A percentile compares a stretch with the other conserved stretches of the same genome.
These are phyloP conservation scores for Epizoanthus stellaris DNA, from an alignment of 92 coral and sea anemone genomes.

Conservation along the genomic window DNA sequence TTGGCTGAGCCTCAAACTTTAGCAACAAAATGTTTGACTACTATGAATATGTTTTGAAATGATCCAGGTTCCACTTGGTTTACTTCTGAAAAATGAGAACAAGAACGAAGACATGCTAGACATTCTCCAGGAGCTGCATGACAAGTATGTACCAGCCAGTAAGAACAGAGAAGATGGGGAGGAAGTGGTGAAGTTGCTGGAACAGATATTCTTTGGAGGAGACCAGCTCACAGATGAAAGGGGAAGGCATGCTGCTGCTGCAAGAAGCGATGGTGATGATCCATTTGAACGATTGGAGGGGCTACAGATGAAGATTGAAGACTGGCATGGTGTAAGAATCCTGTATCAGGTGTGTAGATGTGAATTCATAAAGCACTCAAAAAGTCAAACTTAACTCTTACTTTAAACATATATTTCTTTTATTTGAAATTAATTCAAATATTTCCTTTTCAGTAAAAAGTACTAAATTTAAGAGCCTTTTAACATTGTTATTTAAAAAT, in stretches of 20 bases:
- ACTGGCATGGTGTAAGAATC: constrained; percentile 72
- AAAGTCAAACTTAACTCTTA: no score
- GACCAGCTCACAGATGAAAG: constrained; percentile 61
- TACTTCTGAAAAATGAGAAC: constrained; percentile 59
- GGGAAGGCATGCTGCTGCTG: constrained; percentile 18
- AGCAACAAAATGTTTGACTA: no score
- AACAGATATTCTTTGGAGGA: constrained; percentile 42
- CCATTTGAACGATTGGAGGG: constrained; percentile 59
- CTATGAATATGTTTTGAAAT: no score
- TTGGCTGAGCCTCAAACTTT: no score
- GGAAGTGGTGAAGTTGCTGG: constrained; percentile 1
- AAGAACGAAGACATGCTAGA: constrained; percentile 61
- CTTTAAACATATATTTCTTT: no score
- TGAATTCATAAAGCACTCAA: neutral
- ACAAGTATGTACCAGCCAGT: constrained; percentile 51
- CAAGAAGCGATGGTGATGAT: constrained; percentile 51
- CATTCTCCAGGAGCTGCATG: constrained; percentile 60
- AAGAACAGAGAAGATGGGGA: constrained; percentile 1
- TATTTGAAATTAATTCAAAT: no score
- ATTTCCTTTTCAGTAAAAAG: no score
- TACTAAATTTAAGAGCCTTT: no score
- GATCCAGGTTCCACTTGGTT: constrained; percentile 58
- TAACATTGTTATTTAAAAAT: no score
- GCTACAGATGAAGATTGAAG: constrained; percentile 57
- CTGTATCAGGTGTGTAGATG: constrained; percentile 56